Conservation (phyloP, 2,797 vertebrate species). For the Adrianichthys oophorus region DNA sequence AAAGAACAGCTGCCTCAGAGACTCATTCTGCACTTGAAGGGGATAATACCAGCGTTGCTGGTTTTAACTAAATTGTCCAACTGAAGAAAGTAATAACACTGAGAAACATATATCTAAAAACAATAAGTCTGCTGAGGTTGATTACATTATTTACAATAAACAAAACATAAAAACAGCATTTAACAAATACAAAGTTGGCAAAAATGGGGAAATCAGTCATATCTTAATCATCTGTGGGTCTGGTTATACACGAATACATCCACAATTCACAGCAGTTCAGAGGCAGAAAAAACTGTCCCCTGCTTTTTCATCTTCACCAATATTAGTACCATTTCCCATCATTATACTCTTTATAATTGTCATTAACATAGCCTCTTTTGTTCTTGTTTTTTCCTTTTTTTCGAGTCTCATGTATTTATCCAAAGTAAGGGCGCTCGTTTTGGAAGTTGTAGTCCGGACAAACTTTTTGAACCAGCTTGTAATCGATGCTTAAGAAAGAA, state of each 20-base stretch:
- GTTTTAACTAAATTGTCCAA: constrained; percentile 60
- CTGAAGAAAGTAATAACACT: constrained; percentile 66
- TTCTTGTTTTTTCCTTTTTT: background rate
- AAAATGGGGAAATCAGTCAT: constrained; percentile 51
- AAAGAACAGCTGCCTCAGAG: constrained; percentile 41
- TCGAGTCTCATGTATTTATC: constrained; percentile 74
- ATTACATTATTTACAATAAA: constrained; percentile 77
- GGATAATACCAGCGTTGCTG: constrained; percentile 48
- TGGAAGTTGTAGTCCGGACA: constrained; percentile 99
- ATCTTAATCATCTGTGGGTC: constrained; percentile 58
- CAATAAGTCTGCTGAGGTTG: constrained; percentile 61
- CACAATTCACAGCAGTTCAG: constrained; percentile 65
- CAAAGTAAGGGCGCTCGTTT: constrained; percentile 92
- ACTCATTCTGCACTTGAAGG: constrained; percentile 41
- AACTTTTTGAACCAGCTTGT: constrained; percentile 98
- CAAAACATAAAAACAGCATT: constrained; percentile 59
- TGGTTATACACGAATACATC: constrained; percentile 69
- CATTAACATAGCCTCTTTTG: constrained; percentile 44
- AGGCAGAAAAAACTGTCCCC: constrained; percentile 64
- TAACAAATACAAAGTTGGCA: constrained; percentile 69
- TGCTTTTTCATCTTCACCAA: constrained; percentile 58
- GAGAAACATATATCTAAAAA: constrained; percentile 70
- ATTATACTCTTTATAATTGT: constrained; percentile 36
- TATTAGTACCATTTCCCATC: constrained; percentile 58
- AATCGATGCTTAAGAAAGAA: constrained; percentile 96